Percentiles rank a stretch among this genome's conserved stretches.
Evolutionary conservation across 2,797 vertebrate genomes (phyloP).

Genomic region (Poecilia picta): DNA sequence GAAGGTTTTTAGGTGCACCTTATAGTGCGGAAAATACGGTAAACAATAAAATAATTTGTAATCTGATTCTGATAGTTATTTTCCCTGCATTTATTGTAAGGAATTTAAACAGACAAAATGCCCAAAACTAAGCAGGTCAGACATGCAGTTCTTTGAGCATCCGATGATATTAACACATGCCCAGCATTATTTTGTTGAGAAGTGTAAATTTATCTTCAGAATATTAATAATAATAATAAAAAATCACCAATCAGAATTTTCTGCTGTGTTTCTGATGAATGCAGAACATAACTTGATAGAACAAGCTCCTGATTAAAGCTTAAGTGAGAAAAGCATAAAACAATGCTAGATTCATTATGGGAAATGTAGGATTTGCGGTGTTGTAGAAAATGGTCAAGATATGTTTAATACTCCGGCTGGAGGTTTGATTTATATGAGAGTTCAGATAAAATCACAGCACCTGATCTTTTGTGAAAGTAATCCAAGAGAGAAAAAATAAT

Average conservation of each 20-base stretch:
- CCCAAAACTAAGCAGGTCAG: background rate
- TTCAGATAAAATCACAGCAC: background rate
- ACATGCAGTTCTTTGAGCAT: background rate
- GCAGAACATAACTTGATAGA: background rate
- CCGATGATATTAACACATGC: background rate
- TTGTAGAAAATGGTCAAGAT: background rate
- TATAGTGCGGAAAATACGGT: too few relatives aligned
- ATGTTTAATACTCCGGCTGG: background rate
- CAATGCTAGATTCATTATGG: too few relatives aligned
- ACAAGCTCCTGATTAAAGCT: background rate
- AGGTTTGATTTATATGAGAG: background rate
- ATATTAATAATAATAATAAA: background rate
- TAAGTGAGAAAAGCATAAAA: background rate
- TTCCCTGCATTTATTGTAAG: background rate
- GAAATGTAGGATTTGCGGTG: background rate
- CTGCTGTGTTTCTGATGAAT: background rate
- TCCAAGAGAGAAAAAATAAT: constrained; percentile 14
- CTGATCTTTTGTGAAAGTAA: constrained; percentile 1
- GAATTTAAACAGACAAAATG: background rate
- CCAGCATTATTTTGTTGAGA: background rate
- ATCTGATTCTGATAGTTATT: background rate
- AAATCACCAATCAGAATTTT: background rate
- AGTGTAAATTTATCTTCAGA: background rate
- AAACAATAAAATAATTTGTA: background rate
- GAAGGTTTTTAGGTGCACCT: too few relatives aligned